Conservation (phyloP, 2,888 invertebrate species). For the Mythimna ferrago region DNA sequence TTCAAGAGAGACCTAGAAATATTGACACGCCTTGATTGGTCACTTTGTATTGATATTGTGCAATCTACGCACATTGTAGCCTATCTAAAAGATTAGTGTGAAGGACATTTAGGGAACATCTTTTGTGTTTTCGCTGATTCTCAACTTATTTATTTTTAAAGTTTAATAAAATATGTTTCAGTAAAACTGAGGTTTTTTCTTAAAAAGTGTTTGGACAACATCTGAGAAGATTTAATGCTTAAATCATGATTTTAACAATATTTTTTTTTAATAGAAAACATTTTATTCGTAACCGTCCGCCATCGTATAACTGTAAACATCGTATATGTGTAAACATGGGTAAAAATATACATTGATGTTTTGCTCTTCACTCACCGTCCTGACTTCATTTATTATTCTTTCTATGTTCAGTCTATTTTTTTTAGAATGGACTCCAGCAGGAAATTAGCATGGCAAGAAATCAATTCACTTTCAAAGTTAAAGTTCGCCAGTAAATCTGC, state of each 20-base stretch:
- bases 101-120: neutral
- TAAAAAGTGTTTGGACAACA: neutral
- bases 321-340: no score
- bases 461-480: no score
- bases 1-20: slow-evolving; percentile 18
- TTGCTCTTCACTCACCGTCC: no score
- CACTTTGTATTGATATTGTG: slow-evolving; percentile 2
- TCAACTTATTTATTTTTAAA: no score
- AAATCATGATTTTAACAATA: neutral
- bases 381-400: no score
- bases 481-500: no score
- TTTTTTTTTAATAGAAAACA: neutral
- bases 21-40: slow-evolving; percentile 10
- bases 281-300: neutral
- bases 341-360: no score
- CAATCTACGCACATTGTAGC: neutral
- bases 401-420: no score
- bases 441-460: no score
- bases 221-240: neutral
- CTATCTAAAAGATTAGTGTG: neutral
- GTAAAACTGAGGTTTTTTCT: neutral
- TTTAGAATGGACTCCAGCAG: no score
- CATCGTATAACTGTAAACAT: no score
- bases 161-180: no score
- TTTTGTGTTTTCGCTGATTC: neutral